Percentiles rank a stretch among this genome's conserved stretches.
Conservation (phyloP, 1,140 invertebrate genomes). For the Popillia japonica region DNA sequence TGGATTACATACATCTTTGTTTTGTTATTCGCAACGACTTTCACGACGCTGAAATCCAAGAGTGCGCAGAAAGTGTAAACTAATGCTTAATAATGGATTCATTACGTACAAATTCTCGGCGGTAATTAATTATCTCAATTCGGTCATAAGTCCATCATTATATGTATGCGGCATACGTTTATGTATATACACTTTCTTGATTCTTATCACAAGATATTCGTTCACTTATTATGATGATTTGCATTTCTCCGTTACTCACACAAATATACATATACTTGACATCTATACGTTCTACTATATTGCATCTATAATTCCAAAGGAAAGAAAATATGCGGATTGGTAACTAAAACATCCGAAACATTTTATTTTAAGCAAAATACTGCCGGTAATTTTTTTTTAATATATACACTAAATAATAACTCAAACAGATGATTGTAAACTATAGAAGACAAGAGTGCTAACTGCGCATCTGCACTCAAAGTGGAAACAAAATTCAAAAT, state of each 20-base stretch:
- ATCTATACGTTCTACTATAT: too few relatives aligned
- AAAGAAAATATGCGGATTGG: too few relatives aligned
- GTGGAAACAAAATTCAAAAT: too few relatives aligned
- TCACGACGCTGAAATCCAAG: constrained; percentile 31
- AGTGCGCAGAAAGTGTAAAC: constrained; percentile 36
- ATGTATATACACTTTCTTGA: constrained; percentile 11
- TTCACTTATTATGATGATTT: constrained; percentile 6
- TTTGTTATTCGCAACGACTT: constrained; percentile 25
- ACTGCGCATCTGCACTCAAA: too few relatives aligned
- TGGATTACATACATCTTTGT: constrained; percentile 26
- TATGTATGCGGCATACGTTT: background rate
- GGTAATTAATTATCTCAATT: constrained; percentile 27
- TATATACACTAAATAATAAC: too few relatives aligned
- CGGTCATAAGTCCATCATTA: background rate
- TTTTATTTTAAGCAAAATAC: too few relatives aligned
- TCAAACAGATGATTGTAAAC: too few relatives aligned
- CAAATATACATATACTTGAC: too few relatives aligned
- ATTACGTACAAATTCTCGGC: constrained; percentile 11
- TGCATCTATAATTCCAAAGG: too few relatives aligned
- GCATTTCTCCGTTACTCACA: background rate
- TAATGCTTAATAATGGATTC: constrained; percentile 34
- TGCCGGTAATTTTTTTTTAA: too few relatives aligned
- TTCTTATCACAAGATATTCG: background rate
- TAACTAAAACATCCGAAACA: too few relatives aligned
- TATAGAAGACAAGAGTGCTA: too few relatives aligned